Base-by-base conservation (phyloP, 2,113 vertebrate species). In the Dascyllus trimaculatus region DNA sequence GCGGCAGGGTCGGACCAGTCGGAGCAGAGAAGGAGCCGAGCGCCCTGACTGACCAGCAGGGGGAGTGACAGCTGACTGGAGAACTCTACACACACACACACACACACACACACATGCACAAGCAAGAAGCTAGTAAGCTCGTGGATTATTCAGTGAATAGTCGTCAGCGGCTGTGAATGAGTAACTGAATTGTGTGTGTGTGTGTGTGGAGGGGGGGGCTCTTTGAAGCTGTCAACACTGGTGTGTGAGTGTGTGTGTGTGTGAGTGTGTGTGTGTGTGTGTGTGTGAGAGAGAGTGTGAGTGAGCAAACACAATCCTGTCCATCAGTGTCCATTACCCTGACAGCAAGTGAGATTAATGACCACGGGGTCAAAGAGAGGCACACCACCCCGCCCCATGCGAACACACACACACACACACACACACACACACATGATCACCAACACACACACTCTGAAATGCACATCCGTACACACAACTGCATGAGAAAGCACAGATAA, bases 271-370 rank as follows among this genome's bases (percentile, higher is more conserved):
- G 61, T 57, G n/a, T 46, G 71, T 58, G 53, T n/a, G 71, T 60
- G 62, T 62, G 72, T 58, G 61, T 57, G n/a, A 40, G 71, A 66
- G 71, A 24, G 66, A 59, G 75, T 65, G 80, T 76, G 71, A 82
- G 84, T 40, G 73, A 83, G 81, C 87, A 91, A 90, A 93, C 85
- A 88, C 85, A 87, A 81, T 82, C 75, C 89, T 93, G 90, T 92
- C 94, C 93, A 95, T 94, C 93, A 95, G 88, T 92, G 93, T 94
- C 92, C 89, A 94, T 95, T 93, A 93, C 78, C 80, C 86, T 92
- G 94, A 94, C 94, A 93, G 88, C 89, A 73, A 91, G 91, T 92
- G 94, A 95, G 95, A 96, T 95, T 94, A 95, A 96, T 95, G 95
- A 93, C 91, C 81, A 91, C 78, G 82, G 92, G 94, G 94, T 95